Evolutionary conservation across 2,113 vertebrate genomes (phyloP), one percentile per base, ranked within the genome.

Genomic region (Oreochromis aureus): DNA sequence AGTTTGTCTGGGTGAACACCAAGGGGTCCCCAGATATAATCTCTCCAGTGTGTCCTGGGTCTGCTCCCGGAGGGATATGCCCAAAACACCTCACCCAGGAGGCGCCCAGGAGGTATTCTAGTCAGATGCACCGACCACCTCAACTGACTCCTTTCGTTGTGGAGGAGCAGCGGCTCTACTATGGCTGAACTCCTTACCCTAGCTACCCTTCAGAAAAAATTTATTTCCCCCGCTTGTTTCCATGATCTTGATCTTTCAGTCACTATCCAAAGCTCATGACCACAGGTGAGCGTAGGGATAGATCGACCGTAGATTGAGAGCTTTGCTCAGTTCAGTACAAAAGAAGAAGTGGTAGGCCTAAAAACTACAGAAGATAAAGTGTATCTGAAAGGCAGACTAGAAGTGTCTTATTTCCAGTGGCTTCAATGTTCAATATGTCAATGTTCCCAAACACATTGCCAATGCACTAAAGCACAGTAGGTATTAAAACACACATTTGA

Each of bases 191-290:
- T 6, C 59, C 0, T 63, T 34, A 11, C 2, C 2, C 0, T 6
- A 34, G 56, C 2, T 61, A 61, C 30, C 30, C 1, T 32, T 18
- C 15, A 61, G 15, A 1, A 36, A 32, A 59, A 15, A n/a, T 18
- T 3, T 13, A 24, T 0, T 0, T 59, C 15, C 15, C 18, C 8
- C 5, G 0, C 58, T 61, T 61, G 58, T 61, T 61, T 63, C 30
- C 59, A 34, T 34, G 5, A 36, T 36, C 34, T 63, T 10, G 9
- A 63, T 34, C 59, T 34, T 63, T 63, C 3, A 34, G 59, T 19
- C 30, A 0, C 59, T 11, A 34, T 19, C 59, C 9, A 63, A 34
- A 63, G 30, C 30, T 11, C 59, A 11, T 19, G 58, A 61, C 30
- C 5, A 61, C 3, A 63, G 59, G 30, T 34, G 59, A 63, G 16